A percentile compares a stretch with the other conserved stretches of the same genome.
phyloP scores from a whole-genome alignment of 2,113 vertebrate species.

The Orthochromis indermauri region DNA sequence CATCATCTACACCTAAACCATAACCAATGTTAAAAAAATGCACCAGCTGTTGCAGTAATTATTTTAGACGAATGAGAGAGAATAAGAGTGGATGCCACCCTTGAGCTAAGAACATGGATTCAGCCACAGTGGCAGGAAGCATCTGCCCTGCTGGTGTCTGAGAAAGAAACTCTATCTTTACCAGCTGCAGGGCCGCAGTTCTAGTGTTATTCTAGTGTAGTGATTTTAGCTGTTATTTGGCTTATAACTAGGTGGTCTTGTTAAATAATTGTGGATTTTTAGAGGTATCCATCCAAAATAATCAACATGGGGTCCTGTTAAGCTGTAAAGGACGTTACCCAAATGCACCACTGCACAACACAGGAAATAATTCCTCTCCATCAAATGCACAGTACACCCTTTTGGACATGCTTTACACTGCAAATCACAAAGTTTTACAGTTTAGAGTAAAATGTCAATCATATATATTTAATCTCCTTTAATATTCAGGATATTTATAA shows the following conservation, averaged over 20 bases:
- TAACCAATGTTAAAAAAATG: not conserved
- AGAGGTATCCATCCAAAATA: not conserved
- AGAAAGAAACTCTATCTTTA: not conserved
- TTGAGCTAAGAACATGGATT: slow-evolving; percentile 5
- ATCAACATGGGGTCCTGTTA: not conserved
- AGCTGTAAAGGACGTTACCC: not conserved
- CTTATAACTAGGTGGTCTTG: not conserved
- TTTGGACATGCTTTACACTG: not conserved
- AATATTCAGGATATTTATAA: not conserved
- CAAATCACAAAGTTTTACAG: not conserved
- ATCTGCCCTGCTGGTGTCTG: not conserved
- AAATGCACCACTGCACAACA: not conserved
- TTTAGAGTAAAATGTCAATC: not conserved
- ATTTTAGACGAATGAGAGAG: not conserved
- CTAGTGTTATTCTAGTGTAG: not conserved
- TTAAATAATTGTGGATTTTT: not conserved
- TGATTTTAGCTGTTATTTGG: not conserved
- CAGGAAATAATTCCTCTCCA: fast-evolving
- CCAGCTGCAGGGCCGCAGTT: not conserved
- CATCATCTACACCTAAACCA: slow-evolving; percentile 5
- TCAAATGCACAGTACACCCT: not conserved
- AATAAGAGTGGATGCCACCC: not conserved
- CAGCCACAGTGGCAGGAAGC: slow-evolving; percentile 5
- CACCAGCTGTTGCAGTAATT: slow-evolving; percentile 29
- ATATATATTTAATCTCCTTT: not conserved